Base-by-base conservation (phyloP, 1,140 invertebrate species). In the Drosophila equinoxialis region DNA sequence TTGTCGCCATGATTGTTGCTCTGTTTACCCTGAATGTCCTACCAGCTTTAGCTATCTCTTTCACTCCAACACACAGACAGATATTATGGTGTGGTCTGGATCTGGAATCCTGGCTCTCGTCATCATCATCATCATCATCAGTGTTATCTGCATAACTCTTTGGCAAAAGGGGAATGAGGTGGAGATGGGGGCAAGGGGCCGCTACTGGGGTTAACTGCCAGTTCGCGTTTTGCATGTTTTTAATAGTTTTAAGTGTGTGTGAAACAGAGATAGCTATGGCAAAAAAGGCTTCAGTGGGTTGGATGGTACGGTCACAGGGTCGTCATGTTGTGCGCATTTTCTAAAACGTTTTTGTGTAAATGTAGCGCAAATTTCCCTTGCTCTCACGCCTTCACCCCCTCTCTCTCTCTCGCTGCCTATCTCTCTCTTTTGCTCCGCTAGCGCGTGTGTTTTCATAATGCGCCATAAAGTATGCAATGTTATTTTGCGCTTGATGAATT, bases 381-480 rank as follows among this genome's bases (percentile, higher is more conserved):
- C 17, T 11, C 30, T 10, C 30, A 30, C 41, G 39, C 35, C 10
- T 30, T 59, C 41, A 13, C 8, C 37, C 58, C 13, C 17, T 41
- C 55, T 7, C 1, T 17, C 7, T 20, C 17, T 23, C 20, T 23
- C 20, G 1, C 20, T 2, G 1, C 2, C 20, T 23, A 23, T 48
- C 55, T 7, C 1, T 17, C 7, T 17, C 4, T 11, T 7, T 23
- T 8, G 20, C 45, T 51, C 45, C 23, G 45, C 17, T 11, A 59
- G 71, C 64, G 80, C 80, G 83, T 89, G 84, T 87, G 84, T 89
- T 87, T 87, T 89, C 84, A 89, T 89, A 84, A 84, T 89, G 80
- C 85, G 84, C 84, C 85, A 89, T 89, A 89, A 89, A 89, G 84
- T 89, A 89, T 89, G 84, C 84, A 89, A 89, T 89, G 84, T 89